Conservation (phyloP, 2,888 invertebrate species). For the Drosophila anomelani region DNA sequence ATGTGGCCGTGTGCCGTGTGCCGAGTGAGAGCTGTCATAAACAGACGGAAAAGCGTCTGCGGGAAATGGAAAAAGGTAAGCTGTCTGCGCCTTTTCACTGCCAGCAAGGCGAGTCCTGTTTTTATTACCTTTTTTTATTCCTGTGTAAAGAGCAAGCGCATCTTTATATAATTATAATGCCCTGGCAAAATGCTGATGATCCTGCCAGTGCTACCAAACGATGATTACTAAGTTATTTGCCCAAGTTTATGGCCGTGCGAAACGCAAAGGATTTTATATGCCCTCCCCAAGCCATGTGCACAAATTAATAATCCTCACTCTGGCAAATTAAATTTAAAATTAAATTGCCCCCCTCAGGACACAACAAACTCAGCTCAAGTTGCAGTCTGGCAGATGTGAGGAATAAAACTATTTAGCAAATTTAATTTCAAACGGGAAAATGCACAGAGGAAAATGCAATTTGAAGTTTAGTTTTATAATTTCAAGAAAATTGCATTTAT, state of each 20-base stretch:
- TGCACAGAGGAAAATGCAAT: background rate
- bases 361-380: background rate
- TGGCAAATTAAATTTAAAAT: constrained; percentile 62
- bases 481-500: background rate
- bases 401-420: constrained; percentile 4
- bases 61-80: constrained; percentile 58
- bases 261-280: constrained; percentile 62
- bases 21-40: constrained; percentile 64
- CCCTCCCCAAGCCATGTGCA: constrained; percentile 66
- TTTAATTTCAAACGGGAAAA: background rate
- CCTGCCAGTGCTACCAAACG: constrained; percentile 41
- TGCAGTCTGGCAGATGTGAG: background rate
- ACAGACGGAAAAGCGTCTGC: constrained; percentile 44
- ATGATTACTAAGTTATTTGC: constrained; percentile 63
- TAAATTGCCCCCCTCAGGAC: constrained; percentile 15
- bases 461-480: background rate
- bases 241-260: constrained; percentile 66
- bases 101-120: constrained; percentile 31
- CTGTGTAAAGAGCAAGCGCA: constrained; percentile 62
- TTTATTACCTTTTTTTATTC: constrained; percentile 63
- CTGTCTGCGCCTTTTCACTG: constrained; percentile 32
- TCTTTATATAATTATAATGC: constrained; percentile 73
- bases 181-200: constrained; percentile 58
- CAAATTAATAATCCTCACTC: constrained; percentile 67
- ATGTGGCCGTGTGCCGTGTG: constrained; percentile 1